phyloP scores from a whole-genome alignment of 2,888 invertebrate genomes.

The Cancer borealis region DNA sequence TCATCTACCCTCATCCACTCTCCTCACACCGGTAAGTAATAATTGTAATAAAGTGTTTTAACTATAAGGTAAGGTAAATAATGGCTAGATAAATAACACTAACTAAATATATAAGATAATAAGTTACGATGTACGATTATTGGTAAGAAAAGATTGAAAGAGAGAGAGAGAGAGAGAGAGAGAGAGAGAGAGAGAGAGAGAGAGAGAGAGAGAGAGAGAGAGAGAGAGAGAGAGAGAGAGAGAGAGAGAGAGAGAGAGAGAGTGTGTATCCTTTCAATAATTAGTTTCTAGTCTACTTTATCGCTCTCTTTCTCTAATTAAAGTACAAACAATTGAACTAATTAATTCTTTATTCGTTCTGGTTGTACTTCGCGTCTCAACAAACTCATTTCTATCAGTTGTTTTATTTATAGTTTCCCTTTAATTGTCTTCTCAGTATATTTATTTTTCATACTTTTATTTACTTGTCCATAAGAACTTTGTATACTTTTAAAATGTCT shows the following conservation, averaged over 20 bases:
- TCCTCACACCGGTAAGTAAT: not conserved
- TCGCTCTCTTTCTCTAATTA: not conserved
- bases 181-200: not conserved
- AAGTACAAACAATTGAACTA: not conserved
- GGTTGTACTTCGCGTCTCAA: no score
- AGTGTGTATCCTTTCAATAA: not conserved
- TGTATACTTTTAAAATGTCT: no score
- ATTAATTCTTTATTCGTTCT: not conserved
- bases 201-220: constrained; percentile 14
- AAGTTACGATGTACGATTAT: not conserved
- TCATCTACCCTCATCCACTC: not conserved
- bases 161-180: not conserved
- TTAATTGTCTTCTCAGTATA: no score
- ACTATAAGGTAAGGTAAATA: not conserved
- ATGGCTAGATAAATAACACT: not conserved
- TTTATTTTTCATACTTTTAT: no score
- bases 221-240: constrained; percentile 23
- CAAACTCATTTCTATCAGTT: no score
- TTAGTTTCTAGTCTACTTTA: not conserved
- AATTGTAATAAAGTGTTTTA: not conserved
- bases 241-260: not conserved
- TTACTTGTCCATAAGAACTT: no score
- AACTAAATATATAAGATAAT: not conserved
- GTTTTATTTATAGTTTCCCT: no score
- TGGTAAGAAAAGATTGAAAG: no score